Percentiles rank a stretch among this genome's conserved stretches.
Evolutionary conservation across 2,888 invertebrate species (phyloP).

Genomic region (Xanthorhoe designata): DNA sequence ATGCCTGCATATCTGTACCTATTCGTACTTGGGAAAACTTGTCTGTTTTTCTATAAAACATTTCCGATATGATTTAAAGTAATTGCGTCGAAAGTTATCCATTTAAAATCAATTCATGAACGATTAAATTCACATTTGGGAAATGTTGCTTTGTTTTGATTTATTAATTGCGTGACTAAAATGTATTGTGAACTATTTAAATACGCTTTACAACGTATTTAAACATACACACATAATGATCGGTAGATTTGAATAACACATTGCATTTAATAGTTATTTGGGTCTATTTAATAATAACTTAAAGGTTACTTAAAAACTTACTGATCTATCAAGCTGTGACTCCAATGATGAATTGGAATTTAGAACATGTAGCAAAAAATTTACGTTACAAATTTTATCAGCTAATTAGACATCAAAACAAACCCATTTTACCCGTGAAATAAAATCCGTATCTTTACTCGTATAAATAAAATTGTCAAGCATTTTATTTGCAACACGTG

Average conservation of each 20-base stretch:
- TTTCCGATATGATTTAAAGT: constrained; percentile 16
- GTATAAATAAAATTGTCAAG: constrained; percentile 19
- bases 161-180: background rate
- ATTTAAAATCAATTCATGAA: constrained; percentile 41
- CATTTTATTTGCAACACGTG: constrained; percentile 34
- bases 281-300: background rate
- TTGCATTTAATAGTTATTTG: background rate
- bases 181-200: background rate
- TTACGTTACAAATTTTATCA: too few species aligned
- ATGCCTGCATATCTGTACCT: too few species aligned
- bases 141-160: constrained; percentile 20
- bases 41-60: too few species aligned
- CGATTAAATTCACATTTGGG: constrained; percentile 40
- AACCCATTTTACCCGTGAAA: background rate
- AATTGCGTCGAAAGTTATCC: constrained; percentile 29
- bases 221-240: background rate
- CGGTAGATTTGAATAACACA: too few species aligned
- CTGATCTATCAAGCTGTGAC: too few species aligned
- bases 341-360: too few species aligned
- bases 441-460: background rate
- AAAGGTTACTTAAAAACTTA: too few species aligned
- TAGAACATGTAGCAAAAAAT: too few species aligned
- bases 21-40: too few species aligned
- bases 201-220: background rate
- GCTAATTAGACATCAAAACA: background rate